These are phyloP conservation scores for Temnothorax rugatulus DNA, from an alignment of 2,888 invertebrate species.

Conservation along the genomic window DNA sequence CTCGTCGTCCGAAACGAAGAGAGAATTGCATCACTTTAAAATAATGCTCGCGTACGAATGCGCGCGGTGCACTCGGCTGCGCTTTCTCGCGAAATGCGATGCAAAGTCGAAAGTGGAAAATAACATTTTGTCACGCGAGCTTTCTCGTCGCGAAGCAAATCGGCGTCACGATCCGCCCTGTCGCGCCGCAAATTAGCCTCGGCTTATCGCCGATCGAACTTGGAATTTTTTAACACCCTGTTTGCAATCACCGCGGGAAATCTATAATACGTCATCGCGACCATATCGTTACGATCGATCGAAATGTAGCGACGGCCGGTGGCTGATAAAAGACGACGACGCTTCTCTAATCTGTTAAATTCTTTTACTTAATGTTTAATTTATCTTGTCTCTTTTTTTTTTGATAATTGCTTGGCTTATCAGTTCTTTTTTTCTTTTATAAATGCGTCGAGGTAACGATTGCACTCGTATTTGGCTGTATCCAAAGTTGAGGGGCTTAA, in stretches of 20 bases:
- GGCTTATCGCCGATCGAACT: conserved; percentile 37
- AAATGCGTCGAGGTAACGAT: conserved; percentile 22
- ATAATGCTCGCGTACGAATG: conserved; percentile 7
- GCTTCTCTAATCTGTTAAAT: background rate
- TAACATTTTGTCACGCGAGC: conserved; percentile 41
- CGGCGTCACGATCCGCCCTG: background rate
- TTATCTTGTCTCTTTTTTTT: background rate
- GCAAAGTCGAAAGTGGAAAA: conserved; percentile 37
- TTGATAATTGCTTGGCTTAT: conserved; percentile 24
- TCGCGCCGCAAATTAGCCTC: conserved; percentile 5
- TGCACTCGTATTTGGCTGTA: background rate
- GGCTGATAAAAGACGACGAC: conserved; percentile 6
- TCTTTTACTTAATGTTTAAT: conserved; percentile 1
- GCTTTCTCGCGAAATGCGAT: conserved; percentile 3
- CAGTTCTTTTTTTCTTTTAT: background rate
- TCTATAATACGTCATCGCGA: background rate
- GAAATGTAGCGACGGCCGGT: conserved; percentile 30
- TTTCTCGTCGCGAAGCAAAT: conserved; percentile 1
- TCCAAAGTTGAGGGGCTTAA: background rate
- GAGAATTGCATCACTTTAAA: conserved; percentile 24
- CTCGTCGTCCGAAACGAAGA: conserved; percentile 28
- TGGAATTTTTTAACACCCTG: conserved; percentile 41
- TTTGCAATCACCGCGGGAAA: conserved; percentile 5
- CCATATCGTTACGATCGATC: conserved; percentile 6
- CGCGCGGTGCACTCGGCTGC: background rate